Evolutionary conservation across 1,140 invertebrate species (phyloP).

Genomic region (Mactra quadrangularis): DNA sequence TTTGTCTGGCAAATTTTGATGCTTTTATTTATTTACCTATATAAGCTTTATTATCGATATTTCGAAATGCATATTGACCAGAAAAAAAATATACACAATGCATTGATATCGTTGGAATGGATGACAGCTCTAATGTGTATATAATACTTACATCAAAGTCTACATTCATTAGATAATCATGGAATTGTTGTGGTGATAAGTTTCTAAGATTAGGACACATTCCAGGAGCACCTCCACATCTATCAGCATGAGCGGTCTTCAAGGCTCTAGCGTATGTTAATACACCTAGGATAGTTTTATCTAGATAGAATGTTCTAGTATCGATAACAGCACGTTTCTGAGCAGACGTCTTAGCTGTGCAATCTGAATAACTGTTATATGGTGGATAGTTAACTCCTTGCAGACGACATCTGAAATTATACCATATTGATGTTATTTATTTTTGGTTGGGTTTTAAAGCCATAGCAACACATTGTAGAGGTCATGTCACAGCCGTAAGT

Average conservation of each 20-base stretch:
- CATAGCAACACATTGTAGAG: too few relatives aligned
- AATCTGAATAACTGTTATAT: slow-evolving; percentile 54
- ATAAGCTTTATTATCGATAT: too few relatives aligned
- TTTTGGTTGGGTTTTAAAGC: too few relatives aligned
- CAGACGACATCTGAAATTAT: slow-evolving; percentile 28
- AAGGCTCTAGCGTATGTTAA: slow-evolving; percentile 74
- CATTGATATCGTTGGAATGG: too few relatives aligned
- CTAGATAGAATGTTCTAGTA: slow-evolving; percentile 66
- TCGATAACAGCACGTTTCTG: slow-evolving; percentile 42
- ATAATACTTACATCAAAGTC: slow-evolving; percentile 67
- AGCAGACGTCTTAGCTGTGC: slow-evolving; percentile 34
- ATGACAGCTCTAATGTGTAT: too few relatives aligned
- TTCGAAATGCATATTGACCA: too few relatives aligned
- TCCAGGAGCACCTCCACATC: slow-evolving; percentile 56
- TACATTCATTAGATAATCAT: slow-evolving; percentile 53
- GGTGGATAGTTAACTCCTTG: slow-evolving; percentile 62
- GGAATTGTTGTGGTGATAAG: slow-evolving; percentile 65
- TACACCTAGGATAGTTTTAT: slow-evolving; percentile 72
- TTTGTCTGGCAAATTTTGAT: too few relatives aligned
- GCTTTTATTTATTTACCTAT: too few relatives aligned
- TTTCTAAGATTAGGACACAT: slow-evolving; percentile 55
- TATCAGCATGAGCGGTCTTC: slow-evolving; percentile 54
- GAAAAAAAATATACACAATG: too few relatives aligned
- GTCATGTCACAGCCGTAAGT: too few relatives aligned
- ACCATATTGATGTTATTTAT: too few relatives aligned